Evolutionary conservation across 2,888 invertebrate species (phyloP).

Genomic region (Onthophagus sagittarius): DNA sequence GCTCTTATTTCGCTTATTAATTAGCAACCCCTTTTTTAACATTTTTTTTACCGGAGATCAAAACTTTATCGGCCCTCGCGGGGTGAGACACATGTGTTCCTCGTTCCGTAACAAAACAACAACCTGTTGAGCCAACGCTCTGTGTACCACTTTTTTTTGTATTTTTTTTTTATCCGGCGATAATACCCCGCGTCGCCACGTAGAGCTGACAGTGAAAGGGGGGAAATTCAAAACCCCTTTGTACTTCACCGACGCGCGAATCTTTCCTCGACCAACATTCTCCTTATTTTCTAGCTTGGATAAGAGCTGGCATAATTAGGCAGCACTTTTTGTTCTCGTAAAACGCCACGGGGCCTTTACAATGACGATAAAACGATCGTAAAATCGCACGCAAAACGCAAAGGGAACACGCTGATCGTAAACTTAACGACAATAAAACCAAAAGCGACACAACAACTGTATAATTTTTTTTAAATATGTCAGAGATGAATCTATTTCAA

Average conservation of each 20-base stretch:
- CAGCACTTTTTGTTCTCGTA: neutral
- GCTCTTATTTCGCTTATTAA: neutral
- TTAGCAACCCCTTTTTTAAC: neutral
- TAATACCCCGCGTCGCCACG: slow-evolving; percentile 13
- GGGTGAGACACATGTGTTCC: slow-evolving; percentile 27
- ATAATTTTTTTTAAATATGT: too few relatives aligned
- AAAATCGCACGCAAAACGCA: neutral
- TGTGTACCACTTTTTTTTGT: slow-evolving; percentile 20
- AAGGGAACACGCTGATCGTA: neutral
- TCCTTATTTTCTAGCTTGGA: slow-evolving; percentile 2
- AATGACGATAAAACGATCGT: neutral
- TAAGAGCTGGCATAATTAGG: neutral
- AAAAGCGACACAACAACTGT: neutral
- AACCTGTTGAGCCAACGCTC: slow-evolving; percentile 33
- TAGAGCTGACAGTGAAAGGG: neutral
- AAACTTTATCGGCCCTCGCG: slow-evolving; percentile 14
- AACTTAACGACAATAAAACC: slow-evolving; percentile 5
- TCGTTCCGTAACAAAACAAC: slow-evolving; percentile 34
- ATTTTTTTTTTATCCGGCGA: slow-evolving; percentile 21
- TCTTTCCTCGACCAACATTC: neutral
- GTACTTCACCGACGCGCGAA: neutral
- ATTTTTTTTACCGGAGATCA: neutral
- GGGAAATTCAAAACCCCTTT: neutral
- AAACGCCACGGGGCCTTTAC: neutral
- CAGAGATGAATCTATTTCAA: too few relatives aligned